Base-by-base conservation (phyloP, 1,140 invertebrate species). In the Epicauta chinensis region DNA sequence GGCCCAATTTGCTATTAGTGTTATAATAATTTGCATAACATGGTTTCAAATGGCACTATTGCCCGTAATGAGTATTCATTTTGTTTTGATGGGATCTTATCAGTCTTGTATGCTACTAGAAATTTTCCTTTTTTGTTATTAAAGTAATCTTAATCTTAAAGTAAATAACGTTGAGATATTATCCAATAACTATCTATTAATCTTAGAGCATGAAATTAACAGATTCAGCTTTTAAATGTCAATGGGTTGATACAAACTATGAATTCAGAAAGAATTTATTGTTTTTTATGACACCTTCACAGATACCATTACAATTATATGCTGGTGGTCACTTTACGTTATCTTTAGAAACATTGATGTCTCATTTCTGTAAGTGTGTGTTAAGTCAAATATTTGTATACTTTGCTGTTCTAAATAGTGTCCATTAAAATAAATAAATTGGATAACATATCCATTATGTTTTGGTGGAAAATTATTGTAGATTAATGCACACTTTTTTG, bases 41-140 rank as follows among this genome's bases (percentile, higher is more conserved):
- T 52, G 50, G 9, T 61, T 60, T 37, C 53, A 55, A 37, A 43
- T 59, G 10, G 53, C 50, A 11, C 36, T 62, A 52, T 56, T 59
- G 2, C 32, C 53, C 6, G 16, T 36, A 1, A 38, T 35, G 13
- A 58, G 47, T 51, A 31, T 62, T 9, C 48, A 61, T 31, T 65
- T 65, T 37, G 32, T 66, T 6, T 63, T 62, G 6, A 65, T 62
- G 47, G 36, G 61, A 11, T 15, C 61, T 3, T 69, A 67, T 53
- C 51, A 63, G 32, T 16, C 15, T 10, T 64, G 62, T 34, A 62
- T 69, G 36, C 42, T 66, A 13, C 38, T 61, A 3, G 54, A 69
- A 55, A 54, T 67, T 42, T 60, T 61, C 45, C 32, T 65, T 30
- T 66, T 59, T 32, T 67, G 64, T 35, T 66, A 60, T 49, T 60